Evolutionary conservation across 2,113 vertebrate species (phyloP).

Genomic region (Buteo buteo): DNA sequence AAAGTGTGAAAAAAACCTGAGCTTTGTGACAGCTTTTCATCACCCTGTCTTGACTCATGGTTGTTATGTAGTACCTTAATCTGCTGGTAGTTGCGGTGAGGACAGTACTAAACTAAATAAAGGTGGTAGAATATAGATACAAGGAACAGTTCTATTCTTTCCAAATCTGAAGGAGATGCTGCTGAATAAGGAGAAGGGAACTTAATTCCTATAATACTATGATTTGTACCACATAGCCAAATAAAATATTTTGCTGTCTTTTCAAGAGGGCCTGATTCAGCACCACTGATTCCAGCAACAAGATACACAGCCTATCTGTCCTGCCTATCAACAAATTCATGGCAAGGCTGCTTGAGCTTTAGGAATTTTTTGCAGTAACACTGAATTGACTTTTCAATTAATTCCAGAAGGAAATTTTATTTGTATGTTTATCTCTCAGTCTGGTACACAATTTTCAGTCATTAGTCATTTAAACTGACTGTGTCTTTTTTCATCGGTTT

Average conservation of each 20-base stretch:
- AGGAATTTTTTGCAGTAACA: not conserved
- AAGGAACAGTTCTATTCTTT: not conserved
- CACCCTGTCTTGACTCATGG: not conserved
- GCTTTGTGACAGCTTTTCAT: not conserved
- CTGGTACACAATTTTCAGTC: not conserved
- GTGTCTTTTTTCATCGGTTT: not conserved
- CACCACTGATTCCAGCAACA: not conserved
- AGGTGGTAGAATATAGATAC: not conserved
- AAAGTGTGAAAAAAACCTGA: not conserved
- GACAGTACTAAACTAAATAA: not conserved
- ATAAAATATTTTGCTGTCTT: not conserved
- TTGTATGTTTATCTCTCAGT: not conserved
- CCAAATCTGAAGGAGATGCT: not conserved
- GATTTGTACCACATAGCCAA: not conserved
- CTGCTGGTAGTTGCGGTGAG: not conserved
- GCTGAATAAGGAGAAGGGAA: not conserved
- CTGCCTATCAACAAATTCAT: not conserved
- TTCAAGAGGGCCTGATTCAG: not conserved
- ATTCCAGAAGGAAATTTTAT: conserved; percentile 7
- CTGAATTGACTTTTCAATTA: not conserved
- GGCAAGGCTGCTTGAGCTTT: not conserved
- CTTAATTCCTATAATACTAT: not conserved
- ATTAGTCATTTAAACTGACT: not conserved
- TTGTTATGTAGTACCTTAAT: not conserved
- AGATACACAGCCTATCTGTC: not conserved